Base-by-base conservation (phyloP, 2,888 invertebrate species). In the Synergus japonicus region DNA sequence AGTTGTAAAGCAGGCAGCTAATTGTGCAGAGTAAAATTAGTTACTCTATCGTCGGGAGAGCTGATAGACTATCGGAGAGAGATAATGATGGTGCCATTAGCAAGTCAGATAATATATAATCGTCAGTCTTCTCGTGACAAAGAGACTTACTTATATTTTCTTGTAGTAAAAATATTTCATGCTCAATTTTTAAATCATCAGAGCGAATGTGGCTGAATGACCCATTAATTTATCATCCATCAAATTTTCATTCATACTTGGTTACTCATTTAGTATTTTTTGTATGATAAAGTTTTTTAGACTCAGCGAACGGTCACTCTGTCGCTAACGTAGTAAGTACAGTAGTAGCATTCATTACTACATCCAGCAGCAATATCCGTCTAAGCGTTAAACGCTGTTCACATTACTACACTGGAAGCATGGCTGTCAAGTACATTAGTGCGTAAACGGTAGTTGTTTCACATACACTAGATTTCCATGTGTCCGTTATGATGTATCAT, bases 401-500 rank as follows among this genome's bases (percentile, higher is more conserved):
- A 60, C 60, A 60, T 60, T 60, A 29, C 60, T 60, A 22, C 60
- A 7, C 60, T 22, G 12, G 9, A 60, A 60, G 18, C 60, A 22
- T 29, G 7, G 22, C 22, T 22, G 18, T 60, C 60, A 29, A 60
- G 22, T 13, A 60, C 22, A 9, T 18, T 60, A 60, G 12, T 22
- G 13, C 10, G 12, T 60, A 60, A 60, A 60, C 60, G 60, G 60
- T 60, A 60, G 60, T 60, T 60, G 60, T 22, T 60, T 60, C 60
- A 29, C 22, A 13, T 60, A 13, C 4, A 60, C 10, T 12, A 12
- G 60, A 4, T 29, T 12, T 29, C 10, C 12, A 10, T 60, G 78
- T 13, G 58, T 44, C 44, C 76, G 84, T 88, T 86, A 85, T 85
- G 84, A 85, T 86, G 86, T 87, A 87, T 87, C 86, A 87, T 85